Percentiles rank a stretch among this genome's conserved stretches.
phyloP scores from a whole-genome alignment of 2,113 vertebrate species.

The Melozone crissalis region DNA sequence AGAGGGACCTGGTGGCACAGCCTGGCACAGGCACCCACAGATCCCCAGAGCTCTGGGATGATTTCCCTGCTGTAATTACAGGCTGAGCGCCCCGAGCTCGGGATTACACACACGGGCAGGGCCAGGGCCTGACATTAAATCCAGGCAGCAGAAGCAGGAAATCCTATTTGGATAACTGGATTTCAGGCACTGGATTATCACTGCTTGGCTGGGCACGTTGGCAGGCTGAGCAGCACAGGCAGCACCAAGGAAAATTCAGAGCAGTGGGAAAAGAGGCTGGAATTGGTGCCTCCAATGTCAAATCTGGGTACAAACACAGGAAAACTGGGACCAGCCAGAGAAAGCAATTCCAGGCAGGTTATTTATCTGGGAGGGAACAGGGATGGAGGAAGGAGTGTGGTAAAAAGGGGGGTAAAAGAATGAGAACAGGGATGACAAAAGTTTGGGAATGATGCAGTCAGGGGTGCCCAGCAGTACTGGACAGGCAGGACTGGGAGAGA shows the following conservation, averaged over 20 bases:
- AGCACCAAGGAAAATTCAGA: neutral
- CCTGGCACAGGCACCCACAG: fast-evolving
- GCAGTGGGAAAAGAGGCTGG: fast-evolving
- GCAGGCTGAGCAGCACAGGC: neutral
- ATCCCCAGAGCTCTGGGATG: fast-evolving
- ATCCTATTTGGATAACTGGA: slow-evolving; percentile 59
- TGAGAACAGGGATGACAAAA: neutral
- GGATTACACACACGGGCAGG: slow-evolving; percentile 3
- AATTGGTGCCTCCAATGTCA: neutral
- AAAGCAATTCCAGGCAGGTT: neutral
- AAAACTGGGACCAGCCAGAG: neutral
- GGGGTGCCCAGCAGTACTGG: neutral
- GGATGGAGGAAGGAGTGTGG: neutral
- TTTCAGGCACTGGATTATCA: slow-evolving; percentile 26
- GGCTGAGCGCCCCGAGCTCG: neutral
- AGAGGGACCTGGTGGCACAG: neutral
- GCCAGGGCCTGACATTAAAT: neutral
- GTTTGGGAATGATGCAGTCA: neutral
- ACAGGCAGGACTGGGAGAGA: neutral
- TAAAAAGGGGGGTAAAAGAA: neutral
- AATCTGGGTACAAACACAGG: neutral
- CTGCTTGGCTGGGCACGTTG: fast-evolving
- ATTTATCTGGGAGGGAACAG: neutral
- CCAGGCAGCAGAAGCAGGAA: neutral
- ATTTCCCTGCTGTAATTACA: neutral